Percentiles rank a stretch among this genome's conserved stretches.
Evolutionary conservation across 2,113 vertebrate genomes (phyloP).

Genomic region (Columba janthina): DNA sequence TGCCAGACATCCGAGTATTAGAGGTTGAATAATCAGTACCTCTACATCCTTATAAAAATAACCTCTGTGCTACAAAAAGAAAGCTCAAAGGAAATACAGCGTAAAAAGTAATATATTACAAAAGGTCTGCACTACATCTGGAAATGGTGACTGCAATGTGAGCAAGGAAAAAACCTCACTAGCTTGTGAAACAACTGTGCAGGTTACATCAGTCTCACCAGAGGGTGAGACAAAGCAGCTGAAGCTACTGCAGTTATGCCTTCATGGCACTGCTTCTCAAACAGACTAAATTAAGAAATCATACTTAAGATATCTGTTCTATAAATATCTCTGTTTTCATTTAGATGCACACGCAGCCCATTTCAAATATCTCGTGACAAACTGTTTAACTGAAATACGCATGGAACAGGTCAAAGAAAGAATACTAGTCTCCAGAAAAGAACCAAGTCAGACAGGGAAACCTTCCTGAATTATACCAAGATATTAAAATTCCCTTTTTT

Average conservation of each 20-base stretch:
- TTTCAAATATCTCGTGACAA: not conserved
- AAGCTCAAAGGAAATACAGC: not conserved
- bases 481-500: not conserved
- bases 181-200: not conserved
- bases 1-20: not conserved
- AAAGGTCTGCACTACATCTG: not conserved
- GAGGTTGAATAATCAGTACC: not conserved
- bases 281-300: conserved; percentile 52
- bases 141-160: not conserved
- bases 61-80: not conserved
- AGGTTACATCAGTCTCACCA: not conserved
- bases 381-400: not conserved
- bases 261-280: not conserved
- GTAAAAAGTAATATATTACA: not conserved
- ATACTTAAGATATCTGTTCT: not conserved
- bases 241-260: not conserved
- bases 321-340: conserved; percentile 19
- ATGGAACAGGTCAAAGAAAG: not conserved
- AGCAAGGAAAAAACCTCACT: not conserved
- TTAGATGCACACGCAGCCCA: not conserved
- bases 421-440: not conserved
- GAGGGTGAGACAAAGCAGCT: not conserved
- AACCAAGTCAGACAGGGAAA: not conserved
- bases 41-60: not conserved
- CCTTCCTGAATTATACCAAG: not conserved